phyloP scores from a whole-genome alignment of 2,797 vertebrate genomes.

The Diplodus sargus region DNA sequence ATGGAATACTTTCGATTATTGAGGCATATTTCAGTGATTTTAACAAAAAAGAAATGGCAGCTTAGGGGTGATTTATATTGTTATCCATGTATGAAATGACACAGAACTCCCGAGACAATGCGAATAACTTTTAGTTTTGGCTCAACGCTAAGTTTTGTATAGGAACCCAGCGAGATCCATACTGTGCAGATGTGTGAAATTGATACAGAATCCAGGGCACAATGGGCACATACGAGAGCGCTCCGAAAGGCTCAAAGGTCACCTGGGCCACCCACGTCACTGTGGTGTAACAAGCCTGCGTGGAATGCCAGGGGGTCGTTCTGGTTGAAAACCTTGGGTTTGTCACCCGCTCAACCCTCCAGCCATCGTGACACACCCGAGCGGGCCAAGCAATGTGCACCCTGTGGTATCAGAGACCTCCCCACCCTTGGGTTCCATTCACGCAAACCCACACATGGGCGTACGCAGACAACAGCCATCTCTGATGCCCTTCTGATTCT shows the following conservation, averaged over 20 bases:
- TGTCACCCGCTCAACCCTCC: constrained; percentile 67
- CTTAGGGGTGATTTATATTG: constrained; percentile 1
- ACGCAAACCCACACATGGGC: constrained; percentile 80
- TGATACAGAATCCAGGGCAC: constrained; percentile 71
- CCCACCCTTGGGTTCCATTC: constrained; percentile 75
- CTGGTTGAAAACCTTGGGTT: constrained; percentile 73
- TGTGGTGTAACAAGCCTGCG: constrained; percentile 62
- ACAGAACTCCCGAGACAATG: background rate
- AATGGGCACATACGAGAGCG: constrained; percentile 73
- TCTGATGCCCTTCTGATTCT: constrained; percentile 82
- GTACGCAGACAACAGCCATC: constrained; percentile 78
- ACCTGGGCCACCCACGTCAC: constrained; percentile 82
- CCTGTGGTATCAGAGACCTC: constrained; percentile 70
- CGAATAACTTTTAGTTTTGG: constrained; percentile 28
- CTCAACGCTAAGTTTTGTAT: constrained; percentile 20
- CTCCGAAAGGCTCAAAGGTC: constrained; percentile 76
- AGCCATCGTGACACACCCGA: constrained; percentile 74
- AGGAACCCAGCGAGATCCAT: constrained; percentile 45
- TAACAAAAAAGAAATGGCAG: constrained; percentile 17
- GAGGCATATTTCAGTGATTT: constrained; percentile 14
- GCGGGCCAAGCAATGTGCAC: constrained; percentile 73
- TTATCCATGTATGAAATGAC: constrained; percentile 7
- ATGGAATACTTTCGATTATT: constrained; percentile 18
- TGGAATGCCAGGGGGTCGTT: constrained; percentile 71
- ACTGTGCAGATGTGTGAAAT: constrained; percentile 69